Percentiles rank a stretch among this genome's conserved stretches.
Evolutionary conservation across 2,797 vertebrate species (phyloP).

Genomic region (Chelonia mydas): DNA sequence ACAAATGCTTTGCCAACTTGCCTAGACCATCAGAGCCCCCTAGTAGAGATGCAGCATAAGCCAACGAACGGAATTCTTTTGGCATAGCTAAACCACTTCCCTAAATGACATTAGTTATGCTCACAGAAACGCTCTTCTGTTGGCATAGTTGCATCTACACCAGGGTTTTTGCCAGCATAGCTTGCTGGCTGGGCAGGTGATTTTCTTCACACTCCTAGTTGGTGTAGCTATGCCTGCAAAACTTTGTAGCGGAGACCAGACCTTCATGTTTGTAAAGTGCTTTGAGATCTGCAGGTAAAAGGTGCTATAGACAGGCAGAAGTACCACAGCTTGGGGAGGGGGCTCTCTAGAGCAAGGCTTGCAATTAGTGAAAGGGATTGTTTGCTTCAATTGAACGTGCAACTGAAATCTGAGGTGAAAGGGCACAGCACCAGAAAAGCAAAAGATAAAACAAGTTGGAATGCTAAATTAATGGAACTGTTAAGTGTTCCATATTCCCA

Average conservation of each 20-base stretch:
- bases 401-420: rapidly evolving
- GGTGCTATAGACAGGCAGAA: neutral
- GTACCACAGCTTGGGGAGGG: neutral
- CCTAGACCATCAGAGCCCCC: too few relatives aligned
- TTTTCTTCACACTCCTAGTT: neutral
- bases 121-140: neutral
- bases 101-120: neutral
- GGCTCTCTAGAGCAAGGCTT: neutral
- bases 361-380: neutral
- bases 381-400: neutral
- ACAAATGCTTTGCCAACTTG: too few relatives aligned
- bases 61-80: neutral
- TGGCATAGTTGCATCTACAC: neutral
- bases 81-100: neutral
- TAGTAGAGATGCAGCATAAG: neutral
- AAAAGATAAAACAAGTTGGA: constrained; percentile 33
- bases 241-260: neutral
- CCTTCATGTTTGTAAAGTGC: neutral
- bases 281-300: neutral
- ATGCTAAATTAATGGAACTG: constrained; percentile 9
- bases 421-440: neutral
- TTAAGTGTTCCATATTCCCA: constrained; percentile 41
- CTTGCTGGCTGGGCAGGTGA: neutral
- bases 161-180: neutral
- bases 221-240: neutral